Conservation (phyloP, 2,797 vertebrate genomes). For the Pipistrellus pipistrellus region DNA sequence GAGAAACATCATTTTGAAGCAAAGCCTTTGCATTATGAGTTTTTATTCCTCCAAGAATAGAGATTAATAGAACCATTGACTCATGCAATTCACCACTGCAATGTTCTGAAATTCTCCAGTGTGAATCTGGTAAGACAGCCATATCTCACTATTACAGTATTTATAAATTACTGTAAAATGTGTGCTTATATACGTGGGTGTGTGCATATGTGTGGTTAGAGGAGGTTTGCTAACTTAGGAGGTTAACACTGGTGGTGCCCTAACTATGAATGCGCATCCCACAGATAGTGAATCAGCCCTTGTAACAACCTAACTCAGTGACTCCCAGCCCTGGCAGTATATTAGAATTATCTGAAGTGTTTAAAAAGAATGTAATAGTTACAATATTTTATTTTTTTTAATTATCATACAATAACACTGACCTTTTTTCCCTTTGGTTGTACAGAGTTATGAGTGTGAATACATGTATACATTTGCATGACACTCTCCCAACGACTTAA, state of each 20-base stretch:
- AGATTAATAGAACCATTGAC: slow-evolving; percentile 29
- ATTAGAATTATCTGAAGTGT: neutral
- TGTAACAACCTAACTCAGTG: neutral
- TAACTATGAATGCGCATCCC: neutral
- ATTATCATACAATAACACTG: neutral
- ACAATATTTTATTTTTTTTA: neutral
- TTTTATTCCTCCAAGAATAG: slow-evolving; percentile 40
- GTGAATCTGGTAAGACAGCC: slow-evolving; percentile 9
- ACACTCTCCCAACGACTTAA: neutral
- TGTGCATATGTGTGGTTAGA: neutral
- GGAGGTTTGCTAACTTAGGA: neutral
- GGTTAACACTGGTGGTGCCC: neutral
- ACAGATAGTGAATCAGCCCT: neutral
- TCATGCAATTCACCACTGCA: neutral
- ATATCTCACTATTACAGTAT: neutral
- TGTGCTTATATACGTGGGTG: neutral
- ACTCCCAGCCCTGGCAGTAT: neutral
- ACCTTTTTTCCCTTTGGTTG: neutral
- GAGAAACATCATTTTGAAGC: slow-evolving; percentile 26
- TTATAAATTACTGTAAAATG: slow-evolving; percentile 27
- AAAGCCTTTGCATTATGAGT: slow-evolving; percentile 29
- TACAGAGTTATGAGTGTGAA: neutral
- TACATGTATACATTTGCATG: neutral
- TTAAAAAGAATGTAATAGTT: neutral
- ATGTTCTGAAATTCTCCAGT: slow-evolving; percentile 13